Base-by-base conservation (phyloP, 2,888 invertebrate species). In the Thereva unica region DNA sequence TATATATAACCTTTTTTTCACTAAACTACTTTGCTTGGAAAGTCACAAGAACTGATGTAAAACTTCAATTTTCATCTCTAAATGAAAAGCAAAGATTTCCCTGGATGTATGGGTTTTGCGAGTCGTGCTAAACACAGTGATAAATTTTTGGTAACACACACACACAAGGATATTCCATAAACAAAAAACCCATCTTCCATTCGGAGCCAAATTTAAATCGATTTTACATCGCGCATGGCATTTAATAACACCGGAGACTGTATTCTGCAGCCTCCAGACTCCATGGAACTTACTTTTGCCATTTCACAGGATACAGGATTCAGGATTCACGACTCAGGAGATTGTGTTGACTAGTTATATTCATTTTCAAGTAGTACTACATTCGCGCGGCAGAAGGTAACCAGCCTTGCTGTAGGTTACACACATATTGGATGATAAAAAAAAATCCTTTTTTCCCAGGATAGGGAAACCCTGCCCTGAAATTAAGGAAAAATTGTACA, bases 21-120 rank as follows among this genome's bases (percentile, higher is more conserved):
- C 54, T 42, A 64, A 64, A 64, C 64, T 64, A 64, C 52, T 64
- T 64, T 42, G 12, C 45, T 64, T 64, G 54, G 54, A 64, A 64
- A 54, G 44, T 64, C 54, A 53, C 54, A 64, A 64, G 64, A 64
- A 63, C 64, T 64, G 52, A 64, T 52, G 52, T 64, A 44, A 44
- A 64, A 52, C 42, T 53, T 44, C 64, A 64, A 38, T 45, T 45
- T 53, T 64, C 44, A 53, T 44, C 54, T 44, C 9, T 45, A 64
- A 64, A 54, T 41, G 64, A 23, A 23, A 23, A 23, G 23, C 23
- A 23, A 23, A 23, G 23, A 23, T 23, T 23, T 23, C 23, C 1
- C 23, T 23, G 23, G 2, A 54, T 54, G 64, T 54, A 63, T 49
- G 41, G 41, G 63, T 50, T 63, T n/a, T 63, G 40, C 12, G 23